Base-by-base conservation (phyloP, 2,888 invertebrate species). In the Lissonota sp. region DNA sequence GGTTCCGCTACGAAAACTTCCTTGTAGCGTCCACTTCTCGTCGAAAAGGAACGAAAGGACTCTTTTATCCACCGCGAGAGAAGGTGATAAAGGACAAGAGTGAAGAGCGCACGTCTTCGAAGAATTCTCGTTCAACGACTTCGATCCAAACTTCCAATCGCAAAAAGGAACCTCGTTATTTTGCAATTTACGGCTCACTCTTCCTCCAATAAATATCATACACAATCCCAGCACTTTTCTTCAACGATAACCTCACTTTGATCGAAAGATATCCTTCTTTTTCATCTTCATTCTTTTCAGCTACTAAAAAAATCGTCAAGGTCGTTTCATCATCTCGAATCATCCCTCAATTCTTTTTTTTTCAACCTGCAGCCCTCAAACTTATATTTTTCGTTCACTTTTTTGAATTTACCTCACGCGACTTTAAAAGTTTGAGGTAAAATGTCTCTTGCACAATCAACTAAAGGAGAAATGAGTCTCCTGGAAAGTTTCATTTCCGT, bases 401-500 rank as follows among this genome's bases (percentile, higher is more conserved):
- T 26, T 26, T 26, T 26, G 26, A 26, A 26, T 26, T 26, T 26
- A 2, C 3, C 26, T 26, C 26, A 3, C 26, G 3, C 1, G 3
- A 26, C 3, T 3, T 26, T 26, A 3, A 64, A 46, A 64, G 12
- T n/a, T 10, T 4, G 2, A 49, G 6, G 26, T 3, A 5, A 62
- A 44, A 14, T 44, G 7, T n/a, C 26, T 26, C 26, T 46, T 44
- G 12, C 46, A 26, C 4, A 5, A 14, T 14, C 12, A 42, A n/a
- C 6, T 14, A 64, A 26, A 46, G 37, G 63, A 64, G 8, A 26
- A 26, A 8, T 39, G 12, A 10, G 26, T 46, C 42, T 44, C 58
- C 71, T 49, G 1, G 75, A 76, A 76, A 76, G 42, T 67, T 57
- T 42, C 39, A 62, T 66, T 72, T 78, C 80, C 72, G 63, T 62